These are phyloP conservation scores for Dendrophyllia cribrosa DNA, from an alignment of 64 coral and sea anemone genomes.

Conservation along the genomic window DNA sequence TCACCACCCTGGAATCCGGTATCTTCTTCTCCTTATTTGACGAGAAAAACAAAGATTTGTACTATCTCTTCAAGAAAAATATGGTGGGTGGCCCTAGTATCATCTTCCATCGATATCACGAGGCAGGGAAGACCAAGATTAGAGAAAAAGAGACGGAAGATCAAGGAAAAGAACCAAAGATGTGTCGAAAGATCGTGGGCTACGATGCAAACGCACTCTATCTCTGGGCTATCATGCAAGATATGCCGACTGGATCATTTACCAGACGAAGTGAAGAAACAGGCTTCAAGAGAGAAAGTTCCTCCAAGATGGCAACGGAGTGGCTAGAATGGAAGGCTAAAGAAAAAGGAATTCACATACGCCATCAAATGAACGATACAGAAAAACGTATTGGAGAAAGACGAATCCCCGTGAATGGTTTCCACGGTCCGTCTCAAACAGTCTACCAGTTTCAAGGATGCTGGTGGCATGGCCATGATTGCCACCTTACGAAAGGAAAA, in stretches of 20 bases:
- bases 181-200: slow-evolving; percentile 39
- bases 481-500: too few species aligned
- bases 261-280: background rate
- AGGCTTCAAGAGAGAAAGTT: slow-evolving; percentile 13
- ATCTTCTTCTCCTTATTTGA: slow-evolving; percentile 12
- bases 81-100: slow-evolving; percentile 36
- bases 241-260: slow-evolving; percentile 6
- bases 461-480: too few species aligned
- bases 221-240: slow-evolving; percentile 43
- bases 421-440: background rate
- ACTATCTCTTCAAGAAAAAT: slow-evolving; percentile 5
- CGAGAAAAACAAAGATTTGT: slow-evolving; percentile 28
- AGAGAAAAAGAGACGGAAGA: slow-evolving; percentile 16
- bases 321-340: slow-evolving; percentile 30
- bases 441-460: too few species aligned
- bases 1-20: slow-evolving; percentile 3
- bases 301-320: slow-evolving; percentile 4
- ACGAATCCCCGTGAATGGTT: slow-evolving; percentile 29
- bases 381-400: slow-evolving; percentile 18
- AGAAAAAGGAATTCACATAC: slow-evolving; percentile 21
- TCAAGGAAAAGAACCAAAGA: slow-evolving; percentile 27
- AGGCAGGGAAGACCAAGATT: slow-evolving; percentile 6
- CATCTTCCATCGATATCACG: slow-evolving; percentile 26
- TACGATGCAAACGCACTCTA: slow-evolving; percentile 58
- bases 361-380: slow-evolving; percentile 30